Evolutionary conservation across 2,113 vertebrate species (phyloP), one percentile per base, ranked within the genome.

Genomic region (Heterotis niloticus): DNA sequence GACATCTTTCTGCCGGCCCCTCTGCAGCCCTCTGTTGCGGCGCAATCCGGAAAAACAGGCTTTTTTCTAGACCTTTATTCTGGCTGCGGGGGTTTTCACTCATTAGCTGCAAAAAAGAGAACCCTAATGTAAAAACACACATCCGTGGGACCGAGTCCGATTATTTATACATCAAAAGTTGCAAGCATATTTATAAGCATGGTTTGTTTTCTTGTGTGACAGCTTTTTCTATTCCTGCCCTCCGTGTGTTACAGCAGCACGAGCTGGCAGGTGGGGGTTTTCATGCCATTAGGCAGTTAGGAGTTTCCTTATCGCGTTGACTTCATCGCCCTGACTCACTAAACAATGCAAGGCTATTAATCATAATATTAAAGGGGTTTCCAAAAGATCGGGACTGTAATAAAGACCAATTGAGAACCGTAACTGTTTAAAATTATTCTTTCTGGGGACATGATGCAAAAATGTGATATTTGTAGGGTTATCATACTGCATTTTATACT

Each of bases 1-100:
- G 75, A 74, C 74, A 78, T 76, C 44, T 69, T 20, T 18, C 64
- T n/a, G 28, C 79, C 67, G 13, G 54, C 29, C 51, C 79, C 67
- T 20, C 62, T 51, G 44, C 66, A 10, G 24, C 23, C 26, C 2
- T 26, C 71, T 73, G 78, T 82, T 68, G 51, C 14, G n/a, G 34
- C 59, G 60, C 54, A 12, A 65, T 64, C 70, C 24, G 1, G 64
- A 76, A 67, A 76, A 69, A 59, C 57, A 29, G n/a, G n/a, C 14
- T 52, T 29, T 20, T 62, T 20, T 20, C 13, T 20, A 0, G 7
- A 2, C 34, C 28, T 69, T 26, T 23, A 29, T 23, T 57, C 1
- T 16, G 29, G 74, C 11, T 17, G 71, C 0, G 26, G 26, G 11
- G 56, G 1, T 20, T 9, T 75, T 75, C 3, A 75, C 62, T 75